A percentile compares a stretch with the other conserved stretches of the same genome.
Conservation (phyloP, 2,113 vertebrate species). For the Actenoides hombroni region DNA sequence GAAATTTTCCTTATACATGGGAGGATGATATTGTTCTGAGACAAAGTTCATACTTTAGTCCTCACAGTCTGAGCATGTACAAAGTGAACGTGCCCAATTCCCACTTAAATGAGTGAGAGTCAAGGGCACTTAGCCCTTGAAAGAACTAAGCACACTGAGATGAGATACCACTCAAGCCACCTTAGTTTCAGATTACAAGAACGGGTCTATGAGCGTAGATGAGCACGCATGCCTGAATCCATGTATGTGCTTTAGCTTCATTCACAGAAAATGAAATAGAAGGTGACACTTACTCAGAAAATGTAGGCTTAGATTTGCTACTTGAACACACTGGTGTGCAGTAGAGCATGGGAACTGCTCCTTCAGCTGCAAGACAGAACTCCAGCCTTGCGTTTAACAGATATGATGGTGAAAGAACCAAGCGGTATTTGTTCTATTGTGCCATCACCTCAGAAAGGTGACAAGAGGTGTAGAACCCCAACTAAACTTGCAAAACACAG, state of each 20-base stretch:
- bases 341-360: fast-evolving
- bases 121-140: not conserved
- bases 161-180: not conserved
- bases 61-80: not conserved
- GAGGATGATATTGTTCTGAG: not conserved
- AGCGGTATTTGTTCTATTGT: not conserved
- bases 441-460: not conserved
- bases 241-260: not conserved
- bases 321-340: not conserved
- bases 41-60: not conserved
- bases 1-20: not conserved
- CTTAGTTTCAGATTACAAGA: not conserved
- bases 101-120: not conserved
- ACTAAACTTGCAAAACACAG: not conserved
- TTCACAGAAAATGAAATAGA: not conserved
- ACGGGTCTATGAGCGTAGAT: not conserved
- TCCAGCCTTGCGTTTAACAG: not conserved
- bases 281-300: not conserved
- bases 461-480: fast-evolving
- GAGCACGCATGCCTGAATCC: not conserved
- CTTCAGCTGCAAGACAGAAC: not conserved
- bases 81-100: not conserved
- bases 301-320: not conserved
- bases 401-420: not conserved
- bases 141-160: not conserved